Conservation (phyloP, 2,888 invertebrate species). For the Drosophila kuntzei region DNA sequence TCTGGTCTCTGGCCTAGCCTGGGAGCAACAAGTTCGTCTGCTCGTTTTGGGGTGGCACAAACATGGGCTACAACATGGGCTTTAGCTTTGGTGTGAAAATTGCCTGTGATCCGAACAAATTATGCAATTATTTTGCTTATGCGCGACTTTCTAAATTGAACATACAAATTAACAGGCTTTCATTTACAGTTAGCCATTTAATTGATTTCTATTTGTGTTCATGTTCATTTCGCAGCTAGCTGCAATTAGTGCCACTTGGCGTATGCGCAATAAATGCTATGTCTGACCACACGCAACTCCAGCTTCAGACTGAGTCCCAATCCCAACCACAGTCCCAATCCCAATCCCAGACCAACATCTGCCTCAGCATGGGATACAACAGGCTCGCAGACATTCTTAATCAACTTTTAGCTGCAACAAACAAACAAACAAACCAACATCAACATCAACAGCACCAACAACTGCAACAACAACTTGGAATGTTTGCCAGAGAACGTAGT, state of each 20-base stretch:
- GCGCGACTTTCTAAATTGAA: slow-evolving; percentile 73
- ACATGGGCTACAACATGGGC: slow-evolving; percentile 1
- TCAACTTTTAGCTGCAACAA: slow-evolving; percentile 57
- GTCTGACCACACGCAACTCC: slow-evolving; percentile 62
- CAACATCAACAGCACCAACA: slow-evolving; percentile 1
- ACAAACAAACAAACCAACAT: slow-evolving; percentile 21
- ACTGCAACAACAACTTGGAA: slow-evolving; percentile 41
- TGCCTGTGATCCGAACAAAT: slow-evolving; percentile 50
- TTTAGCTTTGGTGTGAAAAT: slow-evolving; percentile 57
- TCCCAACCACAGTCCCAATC: neutral
- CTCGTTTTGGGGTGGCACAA: slow-evolving; percentile 6
- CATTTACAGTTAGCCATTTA: slow-evolving; percentile 63
- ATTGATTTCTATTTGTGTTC: slow-evolving; percentile 53
- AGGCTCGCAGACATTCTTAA: slow-evolving; percentile 60
- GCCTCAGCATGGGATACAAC: slow-evolving; percentile 14
- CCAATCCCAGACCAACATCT: neutral
- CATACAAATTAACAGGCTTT: slow-evolving; percentile 50
- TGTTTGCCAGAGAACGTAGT: slow-evolving; percentile 41
- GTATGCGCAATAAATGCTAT: slow-evolving; percentile 72
- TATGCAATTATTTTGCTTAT: slow-evolving; percentile 72
- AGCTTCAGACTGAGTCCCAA: neutral
- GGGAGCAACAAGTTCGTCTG: slow-evolving; percentile 36
- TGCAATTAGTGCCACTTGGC: slow-evolving; percentile 73
- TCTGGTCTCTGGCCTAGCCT: slow-evolving; percentile 9
- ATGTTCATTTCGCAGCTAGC: slow-evolving; percentile 25